These are phyloP conservation scores for Apoderus coryli DNA, from an alignment of 2,888 invertebrate genomes.

Conservation along the genomic window DNA sequence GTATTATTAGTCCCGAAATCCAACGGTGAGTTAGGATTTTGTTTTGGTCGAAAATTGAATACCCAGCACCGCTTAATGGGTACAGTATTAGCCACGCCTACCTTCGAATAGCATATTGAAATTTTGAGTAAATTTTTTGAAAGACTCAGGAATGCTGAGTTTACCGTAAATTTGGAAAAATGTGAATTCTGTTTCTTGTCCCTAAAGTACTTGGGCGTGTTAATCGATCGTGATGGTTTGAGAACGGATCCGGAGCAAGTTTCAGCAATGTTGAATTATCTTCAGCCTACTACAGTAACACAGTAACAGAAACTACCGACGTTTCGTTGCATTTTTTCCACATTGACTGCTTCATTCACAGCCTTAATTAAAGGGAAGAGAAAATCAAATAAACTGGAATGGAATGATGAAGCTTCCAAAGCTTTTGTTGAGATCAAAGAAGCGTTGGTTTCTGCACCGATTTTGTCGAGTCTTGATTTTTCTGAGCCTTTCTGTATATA, in stretches of 20 bases:
- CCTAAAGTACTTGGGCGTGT: slow-evolving; percentile 7
- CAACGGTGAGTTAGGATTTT: slow-evolving; percentile 3
- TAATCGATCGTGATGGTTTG: slow-evolving; percentile 8
- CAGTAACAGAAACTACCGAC: slow-evolving; percentile 11
- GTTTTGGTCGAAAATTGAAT: too few relatives aligned
- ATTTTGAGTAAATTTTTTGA: too few relatives aligned
- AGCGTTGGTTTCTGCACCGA: slow-evolving; percentile 9
- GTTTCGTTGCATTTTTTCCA: slow-evolving; percentile 9
- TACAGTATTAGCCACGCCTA: too few relatives aligned
- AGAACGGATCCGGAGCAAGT: slow-evolving; percentile 7
- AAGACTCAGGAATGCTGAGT: too few relatives aligned
- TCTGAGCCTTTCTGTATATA: slow-evolving; percentile 3
- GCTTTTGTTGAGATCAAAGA: slow-evolving; percentile 10
- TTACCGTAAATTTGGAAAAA: too few relatives aligned
- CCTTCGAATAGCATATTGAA: too few relatives aligned
- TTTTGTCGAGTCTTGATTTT: slow-evolving; percentile 16
- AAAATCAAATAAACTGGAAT: slow-evolving; percentile 8
- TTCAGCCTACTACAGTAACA: slow-evolving; percentile 7
- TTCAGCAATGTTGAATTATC: slow-evolving; percentile 9
- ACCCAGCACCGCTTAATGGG: too few relatives aligned
- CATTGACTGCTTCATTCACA: slow-evolving; percentile 5
- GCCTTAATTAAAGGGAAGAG: slow-evolving; percentile 6
- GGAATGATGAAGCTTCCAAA: slow-evolving; percentile 6
- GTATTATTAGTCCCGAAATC: slow-evolving; percentile 6
- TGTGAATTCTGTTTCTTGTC: slow-evolving; percentile 1